Evolutionary conservation across 2,888 invertebrate species (phyloP).

Genomic region (Sarcophaga variegata): DNA sequence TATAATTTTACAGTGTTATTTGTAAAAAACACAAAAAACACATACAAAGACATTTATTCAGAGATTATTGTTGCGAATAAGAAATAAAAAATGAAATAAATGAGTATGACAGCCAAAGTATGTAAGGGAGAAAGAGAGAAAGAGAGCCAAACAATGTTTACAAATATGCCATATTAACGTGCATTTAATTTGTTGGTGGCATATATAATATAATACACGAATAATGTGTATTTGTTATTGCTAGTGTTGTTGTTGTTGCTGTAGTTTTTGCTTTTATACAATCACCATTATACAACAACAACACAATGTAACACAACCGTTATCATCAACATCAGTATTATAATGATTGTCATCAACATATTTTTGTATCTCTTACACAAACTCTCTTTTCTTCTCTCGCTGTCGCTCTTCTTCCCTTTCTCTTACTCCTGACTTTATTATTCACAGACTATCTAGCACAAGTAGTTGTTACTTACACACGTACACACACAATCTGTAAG

Average conservation of each 20-base stretch:
- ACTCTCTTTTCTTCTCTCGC: too few species aligned
- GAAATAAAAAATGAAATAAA: constrained; percentile 34
- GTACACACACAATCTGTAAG: neutral
- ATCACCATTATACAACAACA: constrained; percentile 7
- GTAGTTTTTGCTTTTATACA: neutral
- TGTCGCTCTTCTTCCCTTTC: too few species aligned
- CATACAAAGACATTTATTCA: neutral
- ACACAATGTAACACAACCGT: neutral
- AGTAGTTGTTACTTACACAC: neutral
- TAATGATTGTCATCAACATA: constrained; percentile 14
- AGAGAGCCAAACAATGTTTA: constrained; percentile 28
- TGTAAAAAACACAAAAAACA: constrained; percentile 3
- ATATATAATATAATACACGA: constrained; percentile 35
- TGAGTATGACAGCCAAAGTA: neutral
- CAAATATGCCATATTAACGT: constrained; percentile 55
- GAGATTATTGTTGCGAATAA: constrained; percentile 40
- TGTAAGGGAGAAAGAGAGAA: neutral
- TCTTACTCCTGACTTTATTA: too few species aligned
- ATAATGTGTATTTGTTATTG: neutral
- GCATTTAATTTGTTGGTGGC: constrained; percentile 42
- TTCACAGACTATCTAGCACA: too few species aligned
- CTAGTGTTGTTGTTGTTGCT: too few species aligned
- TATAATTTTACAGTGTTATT: neutral
- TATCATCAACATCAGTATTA: constrained; percentile 6
- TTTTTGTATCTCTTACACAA: constrained; percentile 26